These are phyloP conservation scores for Lithosia quadra DNA, from an alignment of 2,888 invertebrate species.

Conservation along the genomic window DNA sequence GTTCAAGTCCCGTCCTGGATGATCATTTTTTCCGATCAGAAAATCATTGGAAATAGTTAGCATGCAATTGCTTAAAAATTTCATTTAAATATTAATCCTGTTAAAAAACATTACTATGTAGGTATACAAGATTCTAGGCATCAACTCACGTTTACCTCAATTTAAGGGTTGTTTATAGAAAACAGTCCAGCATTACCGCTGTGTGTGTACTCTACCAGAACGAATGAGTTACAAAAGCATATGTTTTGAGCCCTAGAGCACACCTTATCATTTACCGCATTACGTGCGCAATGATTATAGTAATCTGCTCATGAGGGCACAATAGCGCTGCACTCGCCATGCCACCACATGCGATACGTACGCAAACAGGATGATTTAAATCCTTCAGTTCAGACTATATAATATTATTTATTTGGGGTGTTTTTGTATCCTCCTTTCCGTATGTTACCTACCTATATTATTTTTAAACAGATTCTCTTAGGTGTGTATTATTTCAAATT, in stretches of 20 bases:
- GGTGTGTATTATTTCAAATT: too few relatives aligned
- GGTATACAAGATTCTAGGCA: slow-evolving; percentile 5
- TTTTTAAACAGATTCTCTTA: too few relatives aligned
- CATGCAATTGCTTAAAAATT: too few relatives aligned
- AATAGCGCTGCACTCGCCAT: slow-evolving; percentile 75
- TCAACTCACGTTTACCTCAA: slow-evolving; percentile 29
- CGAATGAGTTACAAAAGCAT: slow-evolving; percentile 84
- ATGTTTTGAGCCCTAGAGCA: slow-evolving; percentile 83
- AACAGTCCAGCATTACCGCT: slow-evolving; percentile 37
- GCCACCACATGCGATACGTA: slow-evolving; percentile 70
- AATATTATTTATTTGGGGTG: neutral
- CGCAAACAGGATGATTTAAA: slow-evolving; percentile 65
- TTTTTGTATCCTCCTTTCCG: neutral
- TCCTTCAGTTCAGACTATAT: neutral
- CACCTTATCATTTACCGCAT: slow-evolving; percentile 86
- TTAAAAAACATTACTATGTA: neutral
- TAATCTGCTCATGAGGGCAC: slow-evolving; percentile 84
- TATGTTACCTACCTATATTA: too few relatives aligned
- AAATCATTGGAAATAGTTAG: too few relatives aligned
- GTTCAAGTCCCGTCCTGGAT: too few relatives aligned
- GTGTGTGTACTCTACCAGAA: slow-evolving; percentile 69
- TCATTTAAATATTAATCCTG: neutral
- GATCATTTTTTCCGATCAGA: too few relatives aligned
- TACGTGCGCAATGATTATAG: slow-evolving; percentile 85
- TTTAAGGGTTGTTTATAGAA: slow-evolving; percentile 63